Evolutionary conservation across 2,113 vertebrate genomes (phyloP), one percentile per base, ranked within the genome.

Genomic region (Osmerus mordax): DNA sequence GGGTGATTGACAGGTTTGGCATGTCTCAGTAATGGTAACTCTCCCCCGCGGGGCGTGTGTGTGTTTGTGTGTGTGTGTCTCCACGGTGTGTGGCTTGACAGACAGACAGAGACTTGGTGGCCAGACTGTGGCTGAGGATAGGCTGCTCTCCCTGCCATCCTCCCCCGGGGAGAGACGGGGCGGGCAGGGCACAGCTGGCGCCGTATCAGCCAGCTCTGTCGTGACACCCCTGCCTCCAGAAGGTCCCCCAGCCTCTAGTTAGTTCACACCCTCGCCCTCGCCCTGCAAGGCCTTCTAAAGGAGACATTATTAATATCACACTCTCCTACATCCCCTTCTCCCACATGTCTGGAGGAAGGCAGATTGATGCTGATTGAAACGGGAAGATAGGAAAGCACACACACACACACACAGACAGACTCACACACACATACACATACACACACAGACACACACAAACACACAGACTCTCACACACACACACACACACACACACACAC

Each of bases 1-100:
- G 68, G 87, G 52, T 89, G 87, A 88, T 72, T 85, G 89, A 84
- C 89, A 88, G 76, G 63, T 84, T 75, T 74, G 76, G 80, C 77
- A 73, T 83, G 77, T 73, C 71, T 78, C 15, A 76, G 77, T 78
- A 73, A 72, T 78, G 74, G 19, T 63, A 41, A 41, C 36, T 8
- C 36, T 41, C 36, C 36, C 36, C 36, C 36, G 36, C 36, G 36
- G 36, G 36, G 36, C 36, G 36, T 8, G 36, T 41, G 36, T 41
- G 36, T 41, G 36, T 41, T 80, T 67, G 69, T 15, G 59, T 74
- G 81, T 23, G 68, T 51, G 60, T 67, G 64, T 64, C 67, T 67
- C 15, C 65, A 7, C 75, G 36, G 36, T 41, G 36, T 41, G 36
- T 41, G 36, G 21, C 21, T 41, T 4, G 69, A 78, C 66, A 66